A percentile compares a stretch with the other conserved stretches of the same genome.
Evolutionary conservation across 1,140 invertebrate species (phyloP).

Genomic region (Drosophila trapezifrons): DNA sequence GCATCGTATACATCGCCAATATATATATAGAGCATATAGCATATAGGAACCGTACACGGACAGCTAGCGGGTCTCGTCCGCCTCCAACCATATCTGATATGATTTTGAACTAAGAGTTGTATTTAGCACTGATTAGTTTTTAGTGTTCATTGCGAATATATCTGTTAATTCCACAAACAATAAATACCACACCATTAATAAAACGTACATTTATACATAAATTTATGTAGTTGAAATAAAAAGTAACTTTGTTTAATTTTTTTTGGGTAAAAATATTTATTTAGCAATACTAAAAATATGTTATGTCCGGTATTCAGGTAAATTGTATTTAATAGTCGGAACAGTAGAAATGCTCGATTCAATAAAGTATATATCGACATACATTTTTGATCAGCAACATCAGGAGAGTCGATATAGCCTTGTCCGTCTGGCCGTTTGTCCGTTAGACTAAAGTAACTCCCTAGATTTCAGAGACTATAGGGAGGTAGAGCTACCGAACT

Average conservation of each 20-base stretch:
- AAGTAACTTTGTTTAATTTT: constrained; percentile 20
- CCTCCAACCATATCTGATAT: constrained; percentile 42
- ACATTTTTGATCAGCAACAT: too few species aligned
- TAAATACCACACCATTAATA: constrained; percentile 39
- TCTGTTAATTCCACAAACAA: constrained; percentile 30
- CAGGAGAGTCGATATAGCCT: too few species aligned
- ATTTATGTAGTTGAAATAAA: constrained; percentile 54
- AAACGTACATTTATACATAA: constrained; percentile 17
- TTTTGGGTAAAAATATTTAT: too few species aligned
- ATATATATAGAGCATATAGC: constrained; percentile 16
- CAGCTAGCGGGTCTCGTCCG: constrained; percentile 54
- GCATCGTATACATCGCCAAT: constrained; percentile 35
- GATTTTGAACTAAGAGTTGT: constrained; percentile 67
- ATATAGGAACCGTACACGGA: constrained; percentile 35
- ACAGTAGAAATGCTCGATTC: too few species aligned
- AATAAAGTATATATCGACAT: too few species aligned
- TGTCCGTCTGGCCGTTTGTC: not conserved
- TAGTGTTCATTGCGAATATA: constrained; percentile 51
- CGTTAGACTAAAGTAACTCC: not conserved
- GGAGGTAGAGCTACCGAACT: not conserved
- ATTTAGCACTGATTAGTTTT: constrained; percentile 81
- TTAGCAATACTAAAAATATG: too few species aligned
- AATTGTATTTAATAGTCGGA: too few species aligned
- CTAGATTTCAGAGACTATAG: not conserved
- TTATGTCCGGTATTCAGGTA: too few species aligned